These are phyloP conservation scores for Manis pentadactyla DNA, from an alignment of 2,797 vertebrate species.

Conservation along the genomic window DNA sequence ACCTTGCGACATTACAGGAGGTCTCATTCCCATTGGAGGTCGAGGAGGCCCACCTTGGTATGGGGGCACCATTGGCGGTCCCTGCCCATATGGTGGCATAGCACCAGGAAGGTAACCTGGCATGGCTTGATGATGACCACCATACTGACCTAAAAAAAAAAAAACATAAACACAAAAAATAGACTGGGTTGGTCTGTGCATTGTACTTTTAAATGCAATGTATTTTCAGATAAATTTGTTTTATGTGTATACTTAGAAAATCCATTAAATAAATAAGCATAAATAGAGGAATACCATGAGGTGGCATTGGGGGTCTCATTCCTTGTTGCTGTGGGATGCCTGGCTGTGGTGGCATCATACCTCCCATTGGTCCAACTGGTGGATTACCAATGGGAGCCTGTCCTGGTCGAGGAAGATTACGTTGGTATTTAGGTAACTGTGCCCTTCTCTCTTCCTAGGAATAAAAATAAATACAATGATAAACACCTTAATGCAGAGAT, in stretches of 20 bases:
- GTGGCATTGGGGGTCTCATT: slow-evolving; percentile 97
- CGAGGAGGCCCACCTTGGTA: slow-evolving; percentile 97
- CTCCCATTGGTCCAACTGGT: slow-evolving; percentile 92
- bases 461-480: slow-evolving; percentile 53
- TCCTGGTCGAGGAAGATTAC: slow-evolving; percentile 93
- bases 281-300: slow-evolving; percentile 91
- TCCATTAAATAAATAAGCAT: background rate
- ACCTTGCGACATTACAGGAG: slow-evolving; percentile 98
- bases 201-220: background rate
- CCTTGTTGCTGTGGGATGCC: slow-evolving; percentile 96
- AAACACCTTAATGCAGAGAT: background rate
- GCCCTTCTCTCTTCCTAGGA: slow-evolving; percentile 97
- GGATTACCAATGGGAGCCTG: slow-evolving; percentile 93
- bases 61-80: slow-evolving; percentile 96
- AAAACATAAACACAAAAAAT: slow-evolving; percentile 78
- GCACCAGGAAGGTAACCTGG: slow-evolving; percentile 96
- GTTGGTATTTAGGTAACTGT: slow-evolving; percentile 97
- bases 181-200: slow-evolving; percentile 7
- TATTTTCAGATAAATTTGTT: slow-evolving; percentile 50
- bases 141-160: slow-evolving; percentile 95
- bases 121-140: slow-evolving; percentile 97
- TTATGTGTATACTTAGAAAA: background rate
- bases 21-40: slow-evolving; percentile 98
- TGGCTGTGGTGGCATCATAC: slow-evolving; percentile 96
- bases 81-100: slow-evolving; percentile 98